Conservation (phyloP, 2,888 invertebrate genomes). For the Cryptocephalus moraei region DNA sequence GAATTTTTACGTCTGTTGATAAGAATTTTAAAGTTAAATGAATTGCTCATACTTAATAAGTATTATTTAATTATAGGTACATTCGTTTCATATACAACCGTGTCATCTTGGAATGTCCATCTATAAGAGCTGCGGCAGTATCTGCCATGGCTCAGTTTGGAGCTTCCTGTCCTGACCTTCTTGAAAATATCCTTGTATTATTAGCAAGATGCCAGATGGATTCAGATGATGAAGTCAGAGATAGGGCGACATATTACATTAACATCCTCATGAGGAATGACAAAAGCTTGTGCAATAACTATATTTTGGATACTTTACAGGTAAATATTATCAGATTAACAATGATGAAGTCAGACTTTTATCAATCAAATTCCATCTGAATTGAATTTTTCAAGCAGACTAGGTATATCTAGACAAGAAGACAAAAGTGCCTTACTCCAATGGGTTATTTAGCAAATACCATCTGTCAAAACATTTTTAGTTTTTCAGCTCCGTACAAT, state of each 20-base stretch:
- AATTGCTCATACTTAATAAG: not conserved
- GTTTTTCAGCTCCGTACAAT: too few species aligned
- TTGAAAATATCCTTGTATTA: slow-evolving; percentile 75
- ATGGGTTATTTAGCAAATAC: too few species aligned
- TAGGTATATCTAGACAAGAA: too few species aligned
- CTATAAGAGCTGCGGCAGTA: slow-evolving; percentile 94
- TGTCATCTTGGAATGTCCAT: slow-evolving; percentile 92
- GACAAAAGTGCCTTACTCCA: too few species aligned
- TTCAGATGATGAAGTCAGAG: slow-evolving; percentile 96
- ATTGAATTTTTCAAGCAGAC: too few species aligned
- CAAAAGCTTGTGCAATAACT: slow-evolving; percentile 61
- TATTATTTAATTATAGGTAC: slow-evolving; percentile 40
- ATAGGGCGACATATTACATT: slow-evolving; percentile 93
- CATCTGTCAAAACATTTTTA: too few species aligned
- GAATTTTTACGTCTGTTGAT: too few species aligned
- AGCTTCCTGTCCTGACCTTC: slow-evolving; percentile 81
- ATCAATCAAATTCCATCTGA: too few species aligned
- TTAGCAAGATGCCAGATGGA: slow-evolving; percentile 86
- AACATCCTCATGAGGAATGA: slow-evolving; percentile 68
- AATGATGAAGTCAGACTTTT: too few species aligned
- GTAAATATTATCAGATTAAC: slow-evolving; percentile 21
- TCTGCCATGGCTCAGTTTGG: slow-evolving; percentile 97
- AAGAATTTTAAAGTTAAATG: too few species aligned
- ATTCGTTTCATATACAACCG: slow-evolving; percentile 80
- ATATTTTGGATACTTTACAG: slow-evolving; percentile 63